Base-by-base conservation (phyloP, 1,140 invertebrate genomes). In the Hetaerina americana region DNA sequence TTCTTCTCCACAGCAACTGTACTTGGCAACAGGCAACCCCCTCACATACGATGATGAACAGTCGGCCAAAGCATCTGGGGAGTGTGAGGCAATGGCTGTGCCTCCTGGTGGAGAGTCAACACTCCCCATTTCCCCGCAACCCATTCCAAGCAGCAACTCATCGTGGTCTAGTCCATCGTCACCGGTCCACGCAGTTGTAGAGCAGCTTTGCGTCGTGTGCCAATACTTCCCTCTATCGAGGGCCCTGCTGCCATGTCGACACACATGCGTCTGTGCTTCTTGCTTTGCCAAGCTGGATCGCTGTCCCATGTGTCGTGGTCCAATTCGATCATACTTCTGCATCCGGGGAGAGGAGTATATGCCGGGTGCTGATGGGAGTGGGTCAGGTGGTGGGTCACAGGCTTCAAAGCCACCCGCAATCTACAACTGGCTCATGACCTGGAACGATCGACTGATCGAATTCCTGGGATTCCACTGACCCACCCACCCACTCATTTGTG, bases 271-370 rank as follows among this genome's bases (percentile, higher is more conserved):
- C n/a, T 93, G 92, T 81, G 87, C 88, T 27, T 84, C 85, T 18
- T 92, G 90, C 77, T 89, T 92, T 77, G 83, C 85, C 31, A 89
- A 88, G 78, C 79, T 92, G 66, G 89, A 92, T 76, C 86, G 88
- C 31, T 93, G 92, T 80, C 92, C 92, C 5, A 91, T 94, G 83
- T 93, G 92, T 78, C 84, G 92, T 40, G 88, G 88, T 73, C 87
- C 86, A 5, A 92, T 94, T 74, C 88, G 88, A 72, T 89, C 87
- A 75, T 94, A 91, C 81, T 93, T 93, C 80, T 90, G 89, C 79
- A 90, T 91, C 73, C 80, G n/a, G n/a, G n/a, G n/a, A n/a, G n/a
- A n/a, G n/a, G n/a, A n/a, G n/a, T n/a, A n/a, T n/a, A n/a, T n/a
- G n/a, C n/a, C n/a, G n/a, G n/a, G n/a, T n/a, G n/a, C n/a, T 8